A percentile compares a stretch with the other conserved stretches of the same genome.
These are phyloP conservation scores for Pelosia muscerda DNA, from an alignment of 2,888 invertebrate species.

Conservation along the genomic window DNA sequence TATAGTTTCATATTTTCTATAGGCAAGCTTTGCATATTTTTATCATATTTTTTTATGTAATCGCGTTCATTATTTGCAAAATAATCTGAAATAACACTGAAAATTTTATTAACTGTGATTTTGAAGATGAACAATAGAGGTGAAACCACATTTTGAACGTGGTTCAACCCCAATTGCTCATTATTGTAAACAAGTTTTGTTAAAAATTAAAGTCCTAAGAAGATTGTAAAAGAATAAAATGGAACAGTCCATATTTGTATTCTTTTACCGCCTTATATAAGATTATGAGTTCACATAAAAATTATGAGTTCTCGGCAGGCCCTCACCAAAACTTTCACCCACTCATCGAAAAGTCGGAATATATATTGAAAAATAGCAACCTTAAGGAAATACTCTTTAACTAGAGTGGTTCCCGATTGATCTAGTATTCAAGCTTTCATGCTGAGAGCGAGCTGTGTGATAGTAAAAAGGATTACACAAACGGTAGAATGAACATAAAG, in stretches of 20 bases:
- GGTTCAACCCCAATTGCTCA: background rate
- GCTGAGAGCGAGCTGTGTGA: background rate
- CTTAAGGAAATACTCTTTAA: background rate
- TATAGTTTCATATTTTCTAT: slow-evolving; percentile 51
- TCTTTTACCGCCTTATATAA: no score
- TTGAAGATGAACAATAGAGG: background rate
- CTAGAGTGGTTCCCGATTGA: background rate
- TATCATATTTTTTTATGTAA: background rate
- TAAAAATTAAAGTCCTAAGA: background rate
- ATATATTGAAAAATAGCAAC: background rate
- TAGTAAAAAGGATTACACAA: slow-evolving; percentile 2
- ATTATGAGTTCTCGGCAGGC: no score
- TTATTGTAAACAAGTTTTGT: background rate
- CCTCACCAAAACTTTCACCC: no score
- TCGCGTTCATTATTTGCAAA: background rate
- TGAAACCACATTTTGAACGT: no score
- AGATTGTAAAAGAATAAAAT: background rate
- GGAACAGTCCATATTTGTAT: background rate
- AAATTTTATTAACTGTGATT: background rate
- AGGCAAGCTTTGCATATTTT: background rate
- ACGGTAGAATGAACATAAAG: slow-evolving; percentile 2
- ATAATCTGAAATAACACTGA: slow-evolving; percentile 9
- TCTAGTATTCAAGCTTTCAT: background rate
- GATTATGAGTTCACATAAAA: background rate
- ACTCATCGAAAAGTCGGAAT: no score